Conservation (phyloP, 1,140 invertebrate genomes). For the Piezodorus guildinii region DNA sequence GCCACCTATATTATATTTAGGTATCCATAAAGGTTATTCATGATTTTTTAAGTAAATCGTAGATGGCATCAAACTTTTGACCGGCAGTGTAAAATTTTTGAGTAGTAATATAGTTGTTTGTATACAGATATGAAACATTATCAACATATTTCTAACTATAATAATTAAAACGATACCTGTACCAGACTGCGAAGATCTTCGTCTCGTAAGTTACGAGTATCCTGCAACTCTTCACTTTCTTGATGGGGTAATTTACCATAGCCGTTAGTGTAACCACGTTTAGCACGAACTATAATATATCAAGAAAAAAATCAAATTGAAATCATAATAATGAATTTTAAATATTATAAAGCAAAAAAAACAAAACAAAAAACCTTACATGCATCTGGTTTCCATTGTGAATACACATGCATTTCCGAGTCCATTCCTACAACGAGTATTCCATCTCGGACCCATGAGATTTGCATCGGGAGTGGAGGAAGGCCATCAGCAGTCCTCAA, state of each 20-base stretch:
- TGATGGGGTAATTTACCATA: constrained; percentile 30
- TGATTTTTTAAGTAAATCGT: too few species aligned
- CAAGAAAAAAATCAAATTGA: neutral
- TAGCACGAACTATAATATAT: constrained; percentile 17
- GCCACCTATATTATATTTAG: too few species aligned
- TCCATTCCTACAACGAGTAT: constrained; percentile 98
- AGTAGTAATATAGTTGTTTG: too few species aligned
- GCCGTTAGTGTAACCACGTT: constrained; percentile 21
- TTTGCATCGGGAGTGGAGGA: constrained; percentile 92
- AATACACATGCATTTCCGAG: constrained; percentile 98
- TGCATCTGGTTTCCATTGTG: constrained; percentile 81
- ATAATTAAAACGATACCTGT: constrained; percentile 32
- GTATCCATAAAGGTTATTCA: too few species aligned
- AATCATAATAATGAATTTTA: neutral
- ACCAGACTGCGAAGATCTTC: constrained; percentile 63
- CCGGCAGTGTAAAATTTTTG: too few species aligned
- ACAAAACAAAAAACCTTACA: constrained; percentile 29
- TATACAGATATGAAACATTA: too few species aligned
- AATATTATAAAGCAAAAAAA: neutral
- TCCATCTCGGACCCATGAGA: constrained; percentile 96
- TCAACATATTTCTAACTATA: too few species aligned
- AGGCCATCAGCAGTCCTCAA: constrained; percentile 88
- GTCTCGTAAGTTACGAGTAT: constrained; percentile 64
- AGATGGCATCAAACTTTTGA: too few species aligned
- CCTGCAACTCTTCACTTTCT: constrained; percentile 50